Conservation (phyloP, 2,888 invertebrate species). For the Synergus laeviventris region DNA sequence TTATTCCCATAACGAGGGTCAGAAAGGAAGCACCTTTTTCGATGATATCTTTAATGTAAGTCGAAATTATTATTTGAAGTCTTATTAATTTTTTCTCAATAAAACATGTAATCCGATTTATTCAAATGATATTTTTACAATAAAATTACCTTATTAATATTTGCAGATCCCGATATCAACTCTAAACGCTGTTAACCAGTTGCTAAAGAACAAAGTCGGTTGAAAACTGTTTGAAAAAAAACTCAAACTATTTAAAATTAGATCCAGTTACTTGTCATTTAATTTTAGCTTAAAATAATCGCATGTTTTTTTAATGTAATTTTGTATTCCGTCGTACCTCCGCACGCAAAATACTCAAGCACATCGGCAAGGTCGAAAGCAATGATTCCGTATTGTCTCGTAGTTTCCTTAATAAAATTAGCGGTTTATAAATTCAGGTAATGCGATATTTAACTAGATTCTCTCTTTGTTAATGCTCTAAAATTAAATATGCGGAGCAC, state of each 20-base stretch:
- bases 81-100: neutral
- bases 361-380: constrained; percentile 7
- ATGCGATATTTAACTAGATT: neutral
- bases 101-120: too few species aligned
- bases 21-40: constrained; percentile 74
- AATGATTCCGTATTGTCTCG: neutral
- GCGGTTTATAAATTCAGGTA: neutral
- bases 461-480: neutral
- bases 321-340: constrained; percentile 26
- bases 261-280: neutral
- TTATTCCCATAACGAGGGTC: constrained; percentile 52
- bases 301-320: neutral
- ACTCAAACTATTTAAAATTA: neutral
- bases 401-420: constrained; percentile 17
- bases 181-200: constrained; percentile 81
- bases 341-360: constrained; percentile 31
- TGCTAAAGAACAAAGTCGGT: constrained; percentile 79
- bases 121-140: constrained; percentile 1
- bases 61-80: constrained; percentile 47
- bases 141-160: constrained; percentile 40
- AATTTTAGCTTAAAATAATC: constrained; percentile 28
- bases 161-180: constrained; percentile 83
- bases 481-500: neutral
- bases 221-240: constrained; percentile 30
- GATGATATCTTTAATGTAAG: constrained; percentile 82